Evolutionary conservation across 2,113 vertebrate genomes (phyloP), one percentile per base, ranked within the genome.

Genomic region (Ochotona curzoniae): DNA sequence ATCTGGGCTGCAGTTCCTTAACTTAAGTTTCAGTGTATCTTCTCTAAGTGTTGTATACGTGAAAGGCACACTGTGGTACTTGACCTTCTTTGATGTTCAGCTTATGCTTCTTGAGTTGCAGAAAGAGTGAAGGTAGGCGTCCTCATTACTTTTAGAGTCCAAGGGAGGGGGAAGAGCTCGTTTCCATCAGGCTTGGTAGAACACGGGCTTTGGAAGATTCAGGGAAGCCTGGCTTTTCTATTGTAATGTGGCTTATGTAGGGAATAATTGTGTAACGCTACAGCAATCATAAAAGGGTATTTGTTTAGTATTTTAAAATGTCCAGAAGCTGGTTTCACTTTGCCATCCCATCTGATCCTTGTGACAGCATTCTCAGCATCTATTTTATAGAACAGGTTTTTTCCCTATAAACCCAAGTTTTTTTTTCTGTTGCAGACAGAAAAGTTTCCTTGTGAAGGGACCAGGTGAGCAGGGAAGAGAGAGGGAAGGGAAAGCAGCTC

Each of bases 271-370:
- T n/a, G n/a, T n/a, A n/a, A n/a, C n/a, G n/a, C n/a, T n/a, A n/a
- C n/a, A n/a, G n/a, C n/a, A n/a, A n/a, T n/a, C n/a, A n/a, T n/a
- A 64, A 89, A 89, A 75, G 44, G 70, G 4, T 30, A 25, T 84
- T 73, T 94, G 30, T 74, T 87, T 66, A 87, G 61, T 78, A 21
- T 35, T 95, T 93, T 74, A 18, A 83, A 80, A 76, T 83, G 21
- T 79, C 90, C 61, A 81, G 54, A 57, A 10, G 32, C 17, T 81
- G n/a, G 47, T 80, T 91, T 78, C 44, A 21, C 9, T 75, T 64
- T 71, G 67, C 25, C 20, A 5, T 63, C 15, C 32, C 20, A 12
- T 17, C 26, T 80, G 80, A 90, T n/a, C 17, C 70, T 75, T 57
- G 32, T 20, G 32, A 8, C 71, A 18, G 6, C 57, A 60, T 81